Conservation (phyloP, 1,140 invertebrate genomes). For the Parasteatoda tepidariorum region DNA sequence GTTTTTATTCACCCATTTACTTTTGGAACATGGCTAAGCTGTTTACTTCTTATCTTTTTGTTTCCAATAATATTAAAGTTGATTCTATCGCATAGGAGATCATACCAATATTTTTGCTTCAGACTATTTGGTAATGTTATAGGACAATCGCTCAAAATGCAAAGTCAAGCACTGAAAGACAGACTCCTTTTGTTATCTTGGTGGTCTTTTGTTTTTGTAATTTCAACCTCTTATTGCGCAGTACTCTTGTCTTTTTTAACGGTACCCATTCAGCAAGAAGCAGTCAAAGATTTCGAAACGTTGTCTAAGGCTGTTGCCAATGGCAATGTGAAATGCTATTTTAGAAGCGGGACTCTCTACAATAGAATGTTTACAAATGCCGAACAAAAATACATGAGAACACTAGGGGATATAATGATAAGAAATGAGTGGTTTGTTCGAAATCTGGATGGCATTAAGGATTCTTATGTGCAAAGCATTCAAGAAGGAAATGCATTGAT, state of each 20-base stretch:
- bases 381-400: background rate
- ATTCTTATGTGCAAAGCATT: background rate
- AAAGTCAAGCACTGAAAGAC: background rate
- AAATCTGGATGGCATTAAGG: background rate
- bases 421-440: conserved; percentile 1
- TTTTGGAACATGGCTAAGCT: background rate
- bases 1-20: conserved; percentile 2
- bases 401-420: background rate
- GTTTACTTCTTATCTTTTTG: background rate
- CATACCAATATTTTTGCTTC: background rate
- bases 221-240: conserved; percentile 12
- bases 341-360: background rate
- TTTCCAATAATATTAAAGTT: background rate
- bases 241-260: background rate
- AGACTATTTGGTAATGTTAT: background rate
- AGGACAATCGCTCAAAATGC: background rate
- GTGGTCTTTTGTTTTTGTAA: background rate
- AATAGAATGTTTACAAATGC: background rate
- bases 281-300: background rate
- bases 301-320: background rate
- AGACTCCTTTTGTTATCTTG: background rate
- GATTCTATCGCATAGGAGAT: background rate
- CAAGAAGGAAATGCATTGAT: background rate
- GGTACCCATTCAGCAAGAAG: background rate
- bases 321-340: background rate